Evolutionary conservation across 2,113 vertebrate species (phyloP).

Genomic region (Alces alces): DNA sequence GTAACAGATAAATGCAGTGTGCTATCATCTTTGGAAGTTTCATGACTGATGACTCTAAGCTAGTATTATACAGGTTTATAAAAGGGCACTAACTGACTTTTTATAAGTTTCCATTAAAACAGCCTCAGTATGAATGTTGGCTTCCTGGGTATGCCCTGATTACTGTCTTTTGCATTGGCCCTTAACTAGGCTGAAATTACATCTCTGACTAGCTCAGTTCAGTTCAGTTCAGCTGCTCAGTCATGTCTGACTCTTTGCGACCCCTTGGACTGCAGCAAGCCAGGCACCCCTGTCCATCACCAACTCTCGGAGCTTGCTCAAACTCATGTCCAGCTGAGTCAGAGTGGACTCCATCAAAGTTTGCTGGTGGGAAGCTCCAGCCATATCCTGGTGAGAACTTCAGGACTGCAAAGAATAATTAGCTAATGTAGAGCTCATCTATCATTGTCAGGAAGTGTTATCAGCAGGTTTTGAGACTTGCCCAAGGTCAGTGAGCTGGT

Average conservation of each 20-base stretch:
- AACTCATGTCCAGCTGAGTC: neutral
- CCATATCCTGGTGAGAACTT: neutral
- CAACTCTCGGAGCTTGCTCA: neutral
- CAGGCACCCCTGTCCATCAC: neutral
- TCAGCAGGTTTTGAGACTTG: neutral
- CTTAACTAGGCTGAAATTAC: neutral
- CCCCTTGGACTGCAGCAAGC: neutral
- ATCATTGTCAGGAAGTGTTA: neutral
- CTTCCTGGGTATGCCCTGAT: neutral
- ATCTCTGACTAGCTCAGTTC: neutral
- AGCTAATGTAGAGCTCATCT: neutral
- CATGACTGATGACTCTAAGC: neutral
- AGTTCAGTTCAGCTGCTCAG: neutral
- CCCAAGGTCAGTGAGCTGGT: neutral
- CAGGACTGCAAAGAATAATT: neutral
- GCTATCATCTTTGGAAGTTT: neutral
- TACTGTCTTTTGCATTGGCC: neutral
- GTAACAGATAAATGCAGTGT: neutral
- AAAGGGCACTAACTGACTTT: neutral
- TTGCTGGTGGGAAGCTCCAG: neutral
- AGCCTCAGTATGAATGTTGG: neutral
- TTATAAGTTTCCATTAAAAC: neutral
- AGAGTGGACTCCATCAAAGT: neutral
- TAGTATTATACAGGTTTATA: neutral
- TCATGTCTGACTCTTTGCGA: neutral